A percentile compares a stretch with the other conserved stretches of the same genome.
Conservation (phyloP, 1,140 invertebrate genomes). For the Aricia agestis region DNA sequence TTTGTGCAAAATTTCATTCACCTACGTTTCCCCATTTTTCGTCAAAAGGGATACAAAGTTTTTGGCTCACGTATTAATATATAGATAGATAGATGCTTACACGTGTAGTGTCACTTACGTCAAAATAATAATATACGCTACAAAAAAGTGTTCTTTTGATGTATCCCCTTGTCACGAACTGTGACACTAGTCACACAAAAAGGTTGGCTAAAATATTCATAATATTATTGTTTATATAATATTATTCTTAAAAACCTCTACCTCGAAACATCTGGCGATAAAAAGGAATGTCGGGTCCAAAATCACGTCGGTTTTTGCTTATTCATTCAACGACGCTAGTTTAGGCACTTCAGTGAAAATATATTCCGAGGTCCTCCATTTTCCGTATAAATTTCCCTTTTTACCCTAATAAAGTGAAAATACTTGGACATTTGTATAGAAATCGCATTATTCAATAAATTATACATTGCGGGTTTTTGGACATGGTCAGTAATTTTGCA, state of each 20-base stretch:
- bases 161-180: background rate
- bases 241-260: background rate
- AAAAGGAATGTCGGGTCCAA: slow-evolving; percentile 6
- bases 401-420: slow-evolving; percentile 13
- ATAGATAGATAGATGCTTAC: too few relatives aligned
- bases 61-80: too few relatives aligned
- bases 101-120: too few relatives aligned
- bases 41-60: too few relatives aligned
- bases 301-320: slow-evolving; percentile 14
- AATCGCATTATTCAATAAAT: slow-evolving; percentile 15
- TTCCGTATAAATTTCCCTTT: slow-evolving; percentile 11
- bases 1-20: too few relatives aligned
- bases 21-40: too few relatives aligned
- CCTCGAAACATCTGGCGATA: slow-evolving; percentile 12
- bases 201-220: background rate
- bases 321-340: slow-evolving; percentile 14
- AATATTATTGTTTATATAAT: slow-evolving; percentile 5
- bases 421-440: slow-evolving; percentile 12
- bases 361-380: slow-evolving; percentile 6
- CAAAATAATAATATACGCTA: too few relatives aligned
- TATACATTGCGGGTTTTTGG: background rate
- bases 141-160: too few relatives aligned
- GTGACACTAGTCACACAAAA: background rate
- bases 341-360: slow-evolving; percentile 8
- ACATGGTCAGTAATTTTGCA: background rate